Evolutionary conservation across 1,140 invertebrate genomes (phyloP).

Genomic region (Drosophila arizonae): DNA sequence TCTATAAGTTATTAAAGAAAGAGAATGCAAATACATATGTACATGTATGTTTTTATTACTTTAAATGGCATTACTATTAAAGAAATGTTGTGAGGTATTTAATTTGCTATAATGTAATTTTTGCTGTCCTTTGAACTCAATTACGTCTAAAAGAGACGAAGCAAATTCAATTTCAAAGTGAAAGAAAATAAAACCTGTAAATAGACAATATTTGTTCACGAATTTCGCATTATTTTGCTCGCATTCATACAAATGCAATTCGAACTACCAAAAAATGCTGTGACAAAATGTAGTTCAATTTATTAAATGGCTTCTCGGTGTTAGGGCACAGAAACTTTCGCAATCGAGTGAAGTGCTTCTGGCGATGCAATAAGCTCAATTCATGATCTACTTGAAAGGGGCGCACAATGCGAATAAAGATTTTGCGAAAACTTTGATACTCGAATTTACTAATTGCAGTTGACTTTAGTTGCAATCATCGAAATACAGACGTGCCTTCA

Average conservation of each 20-base stretch:
- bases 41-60: too few relatives aligned
- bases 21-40: too few relatives aligned
- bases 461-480: constrained; percentile 25
- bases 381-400: constrained; percentile 14
- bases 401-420: not conserved
- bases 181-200: not conserved
- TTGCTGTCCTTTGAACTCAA: too few relatives aligned
- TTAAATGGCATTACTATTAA: too few relatives aligned
- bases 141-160: too few relatives aligned
- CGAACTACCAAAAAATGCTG: not conserved
- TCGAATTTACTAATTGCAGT: constrained; percentile 51
- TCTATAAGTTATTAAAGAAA: too few relatives aligned
- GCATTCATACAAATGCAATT: not conserved
- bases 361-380: constrained; percentile 26
- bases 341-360: constrained; percentile 27
- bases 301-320: constrained; percentile 35
- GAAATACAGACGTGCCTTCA: not conserved
- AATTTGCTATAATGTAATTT: too few relatives aligned
- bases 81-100: too few relatives aligned
- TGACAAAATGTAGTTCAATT: constrained; percentile 31
- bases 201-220: not conserved
- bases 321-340: constrained; percentile 11
- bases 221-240: not conserved
- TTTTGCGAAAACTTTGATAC: constrained; percentile 37
- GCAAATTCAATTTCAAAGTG: not conserved